phyloP scores from a whole-genome alignment of 2,888 invertebrate species.

The Cryptus armator region DNA sequence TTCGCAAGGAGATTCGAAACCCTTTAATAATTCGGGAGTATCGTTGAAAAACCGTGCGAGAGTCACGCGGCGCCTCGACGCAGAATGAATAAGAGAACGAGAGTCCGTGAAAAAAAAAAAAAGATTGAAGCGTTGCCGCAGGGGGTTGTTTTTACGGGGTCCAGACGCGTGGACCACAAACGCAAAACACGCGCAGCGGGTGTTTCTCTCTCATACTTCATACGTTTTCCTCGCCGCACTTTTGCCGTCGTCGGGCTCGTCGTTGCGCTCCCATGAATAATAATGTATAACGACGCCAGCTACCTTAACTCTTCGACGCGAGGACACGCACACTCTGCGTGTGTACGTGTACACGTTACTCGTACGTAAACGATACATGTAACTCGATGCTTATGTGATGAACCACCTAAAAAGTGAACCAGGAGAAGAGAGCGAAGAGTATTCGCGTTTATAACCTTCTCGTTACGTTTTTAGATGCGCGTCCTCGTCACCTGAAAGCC shows the following conservation, averaged over 20 bases:
- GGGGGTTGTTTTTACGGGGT: constrained; percentile 54
- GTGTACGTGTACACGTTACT: neutral
- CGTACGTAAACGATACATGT: neutral
- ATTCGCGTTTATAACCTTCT: constrained; percentile 15
- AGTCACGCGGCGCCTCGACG: constrained; percentile 21
- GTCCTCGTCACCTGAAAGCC: constrained; percentile 18
- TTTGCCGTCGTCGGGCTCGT: constrained; percentile 41
- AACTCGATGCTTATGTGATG: neutral
- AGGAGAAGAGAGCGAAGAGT: constrained; percentile 5
- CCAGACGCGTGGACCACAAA: constrained; percentile 44
- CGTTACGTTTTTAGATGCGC: constrained; percentile 26
- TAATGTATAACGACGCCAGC: constrained; percentile 44
- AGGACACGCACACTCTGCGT: neutral
- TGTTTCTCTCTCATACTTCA: constrained; percentile 4
- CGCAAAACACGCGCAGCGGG: constrained; percentile 24
- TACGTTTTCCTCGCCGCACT: constrained; percentile 42
- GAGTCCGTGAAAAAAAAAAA: constrained; percentile 1
- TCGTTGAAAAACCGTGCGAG: constrained; percentile 32
- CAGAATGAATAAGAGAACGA: constrained; percentile 12
- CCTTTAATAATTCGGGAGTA: constrained; percentile 1
- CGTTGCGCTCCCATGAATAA: constrained; percentile 54
- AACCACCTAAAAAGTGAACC: constrained; percentile 23
- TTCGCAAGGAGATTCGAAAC: neutral
- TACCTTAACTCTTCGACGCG: constrained; percentile 39
- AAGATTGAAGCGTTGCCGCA: constrained; percentile 25